Conservation (phyloP, 2,888 invertebrate species). For the Hypolimnas misippus region DNA sequence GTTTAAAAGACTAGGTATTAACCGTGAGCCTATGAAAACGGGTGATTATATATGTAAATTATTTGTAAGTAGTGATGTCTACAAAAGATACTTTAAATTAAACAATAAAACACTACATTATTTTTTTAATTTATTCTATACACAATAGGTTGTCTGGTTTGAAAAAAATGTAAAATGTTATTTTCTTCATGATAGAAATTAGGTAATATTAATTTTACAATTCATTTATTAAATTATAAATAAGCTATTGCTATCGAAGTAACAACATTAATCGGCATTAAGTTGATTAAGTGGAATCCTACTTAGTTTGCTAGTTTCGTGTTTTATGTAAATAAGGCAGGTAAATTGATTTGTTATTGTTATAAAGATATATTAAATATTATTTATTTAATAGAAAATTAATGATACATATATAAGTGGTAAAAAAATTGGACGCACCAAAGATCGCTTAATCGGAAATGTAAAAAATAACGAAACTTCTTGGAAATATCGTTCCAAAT, state of each 20-base stretch:
- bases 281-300: slow-evolving; percentile 46
- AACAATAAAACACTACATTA: too few species aligned
- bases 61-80: too few species aligned
- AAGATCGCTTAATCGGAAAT: not conserved
- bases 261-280: slow-evolving; percentile 59
- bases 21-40: too few species aligned
- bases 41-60: too few species aligned
- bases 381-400: not conserved
- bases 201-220: not conserved
- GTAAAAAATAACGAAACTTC: too few species aligned
- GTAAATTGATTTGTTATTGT: slow-evolving; percentile 32
- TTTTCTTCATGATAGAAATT: not conserved
- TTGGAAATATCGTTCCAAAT: too few species aligned
- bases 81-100: too few species aligned
- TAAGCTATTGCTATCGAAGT: slow-evolving; percentile 33
- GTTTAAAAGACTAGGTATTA: too few species aligned
- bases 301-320: slow-evolving; percentile 34
- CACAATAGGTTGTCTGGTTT: too few species aligned
- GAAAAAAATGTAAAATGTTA: too few species aligned
- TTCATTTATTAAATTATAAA: slow-evolving; percentile 4
- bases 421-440: not conserved
- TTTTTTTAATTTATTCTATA: too few species aligned
- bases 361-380: slow-evolving; percentile 24
- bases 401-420: not conserved
- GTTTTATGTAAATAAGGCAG: slow-evolving; percentile 40